Conservation (phyloP, 2,888 invertebrate genomes). For the Oligia fasciuncula region DNA sequence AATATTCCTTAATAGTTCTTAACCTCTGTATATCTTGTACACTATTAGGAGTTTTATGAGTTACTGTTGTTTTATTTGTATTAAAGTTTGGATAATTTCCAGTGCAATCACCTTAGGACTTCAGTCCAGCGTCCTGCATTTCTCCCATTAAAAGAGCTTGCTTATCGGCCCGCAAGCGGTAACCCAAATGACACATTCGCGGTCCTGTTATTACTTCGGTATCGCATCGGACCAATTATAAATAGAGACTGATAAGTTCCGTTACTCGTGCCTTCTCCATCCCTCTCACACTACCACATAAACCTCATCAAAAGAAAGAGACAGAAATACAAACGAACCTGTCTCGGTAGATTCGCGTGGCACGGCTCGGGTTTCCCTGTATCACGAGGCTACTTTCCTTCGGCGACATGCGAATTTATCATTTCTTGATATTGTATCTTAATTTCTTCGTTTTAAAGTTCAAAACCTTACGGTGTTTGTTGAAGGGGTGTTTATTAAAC, state of each 20-base stretch:
- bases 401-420: conserved; percentile 69
- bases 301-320: conserved; percentile 65
- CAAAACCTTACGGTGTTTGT: conserved; percentile 21
- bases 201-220: conserved; percentile 79
- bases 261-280: conserved; percentile 73
- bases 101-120: not conserved
- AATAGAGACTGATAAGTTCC: conserved; percentile 84
- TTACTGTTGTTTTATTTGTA: conserved; percentile 8
- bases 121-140: conserved; percentile 12
- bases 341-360: conserved; percentile 74
- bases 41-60: not conserved
- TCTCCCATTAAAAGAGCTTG: conserved; percentile 42
- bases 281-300: conserved; percentile 64
- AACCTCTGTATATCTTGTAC: not conserved
- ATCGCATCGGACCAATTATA: conserved; percentile 82
- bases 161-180: conserved; percentile 59
- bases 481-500: conserved; percentile 61
- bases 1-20: conserved; percentile 28
- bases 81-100: not conserved
- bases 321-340: conserved; percentile 72
- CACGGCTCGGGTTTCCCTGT: conserved; percentile 79
- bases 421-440: conserved; percentile 55
- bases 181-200: conserved; percentile 73
- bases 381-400: conserved; percentile 77
- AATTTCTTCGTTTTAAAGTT: conserved; percentile 54